Evolutionary conservation across 2,113 vertebrate species (phyloP).

Genomic region (Corythoichthys intestinalis): DNA sequence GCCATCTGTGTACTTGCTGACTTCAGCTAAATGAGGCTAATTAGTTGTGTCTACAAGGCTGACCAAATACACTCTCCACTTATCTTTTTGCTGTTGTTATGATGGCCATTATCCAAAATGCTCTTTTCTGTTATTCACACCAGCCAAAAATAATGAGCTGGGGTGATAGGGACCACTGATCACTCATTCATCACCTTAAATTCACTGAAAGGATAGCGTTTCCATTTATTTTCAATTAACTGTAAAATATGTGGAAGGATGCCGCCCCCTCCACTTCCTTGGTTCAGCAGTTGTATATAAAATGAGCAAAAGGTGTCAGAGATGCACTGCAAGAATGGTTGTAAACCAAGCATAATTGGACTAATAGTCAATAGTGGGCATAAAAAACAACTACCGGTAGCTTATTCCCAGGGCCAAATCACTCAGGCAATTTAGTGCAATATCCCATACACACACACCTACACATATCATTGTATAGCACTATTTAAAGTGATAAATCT

Average conservation of each 20-base stretch:
- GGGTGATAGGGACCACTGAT: neutral
- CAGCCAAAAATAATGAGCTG: neutral
- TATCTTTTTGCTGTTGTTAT: conserved; percentile 8
- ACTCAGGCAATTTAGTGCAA: conserved; percentile 45
- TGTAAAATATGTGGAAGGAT: conserved; percentile 6
- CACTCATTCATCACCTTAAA: neutral
- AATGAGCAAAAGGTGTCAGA: conserved; percentile 6
- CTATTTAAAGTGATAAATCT: too few species aligned
- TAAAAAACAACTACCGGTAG: conserved; percentile 44
- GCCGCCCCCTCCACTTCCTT: neutral
- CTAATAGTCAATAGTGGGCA: conserved; percentile 58
- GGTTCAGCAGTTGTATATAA: neutral
- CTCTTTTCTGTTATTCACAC: neutral
- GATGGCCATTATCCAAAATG: neutral
- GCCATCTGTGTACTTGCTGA: conserved; percentile 42
- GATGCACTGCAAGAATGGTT: conserved; percentile 25
- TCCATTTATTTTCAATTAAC: neutral
- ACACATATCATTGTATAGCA: too few species aligned
- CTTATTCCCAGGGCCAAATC: conserved; percentile 47
- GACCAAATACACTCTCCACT: conserved; percentile 24
- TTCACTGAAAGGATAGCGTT: neutral
- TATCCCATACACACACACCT: conserved; percentile 11
- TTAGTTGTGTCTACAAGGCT: conserved; percentile 42
- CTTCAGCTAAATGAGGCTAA: conserved; percentile 47
- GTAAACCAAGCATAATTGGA: conserved; percentile 62